Evolutionary conservation across 2,888 invertebrate species (phyloP).

Genomic region (Chymomyza fuscimana): DNA sequence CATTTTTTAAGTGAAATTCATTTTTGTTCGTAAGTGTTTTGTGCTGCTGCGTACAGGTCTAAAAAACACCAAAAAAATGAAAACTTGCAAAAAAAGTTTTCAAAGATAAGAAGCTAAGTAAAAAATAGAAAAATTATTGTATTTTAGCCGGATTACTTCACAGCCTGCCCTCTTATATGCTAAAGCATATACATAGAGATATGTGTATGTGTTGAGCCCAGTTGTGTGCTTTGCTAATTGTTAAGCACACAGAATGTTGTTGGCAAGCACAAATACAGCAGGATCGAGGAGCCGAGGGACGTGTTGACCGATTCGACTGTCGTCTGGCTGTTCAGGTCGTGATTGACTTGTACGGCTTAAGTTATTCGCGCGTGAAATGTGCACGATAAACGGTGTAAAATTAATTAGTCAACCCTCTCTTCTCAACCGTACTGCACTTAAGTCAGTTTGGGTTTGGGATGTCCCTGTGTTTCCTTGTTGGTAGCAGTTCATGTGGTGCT

Average conservation of each 20-base stretch:
- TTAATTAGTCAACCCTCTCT: constrained; percentile 62
- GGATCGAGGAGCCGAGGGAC: not conserved
- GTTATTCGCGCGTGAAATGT: not conserved
- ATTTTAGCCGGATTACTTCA: no score
- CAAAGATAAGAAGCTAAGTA: no score
- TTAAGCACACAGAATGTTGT: constrained; percentile 22
- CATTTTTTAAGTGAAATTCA: no score
- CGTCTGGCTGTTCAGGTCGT: constrained; percentile 19
- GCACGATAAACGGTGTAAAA: constrained; percentile 67
- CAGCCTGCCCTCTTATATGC: no score
- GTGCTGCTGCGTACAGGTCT: no score
- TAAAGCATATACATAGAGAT: no score
- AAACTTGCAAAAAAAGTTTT: no score
- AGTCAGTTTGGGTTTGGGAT: not conserved
- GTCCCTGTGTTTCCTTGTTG: no score
- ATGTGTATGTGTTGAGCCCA: constrained; percentile 43
- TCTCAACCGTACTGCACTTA: not conserved
- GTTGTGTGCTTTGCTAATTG: constrained; percentile 66
- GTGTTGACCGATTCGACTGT: not conserved
- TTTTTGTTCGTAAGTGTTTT: no score
- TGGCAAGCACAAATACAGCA: not conserved
- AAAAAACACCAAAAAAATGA: no score
- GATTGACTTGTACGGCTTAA: constrained; percentile 70
- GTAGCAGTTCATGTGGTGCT: constrained; percentile 19
- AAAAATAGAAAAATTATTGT: no score